phyloP scores from a whole-genome alignment of 2,113 vertebrate species.

The Pyxicephalus adspersus region DNA sequence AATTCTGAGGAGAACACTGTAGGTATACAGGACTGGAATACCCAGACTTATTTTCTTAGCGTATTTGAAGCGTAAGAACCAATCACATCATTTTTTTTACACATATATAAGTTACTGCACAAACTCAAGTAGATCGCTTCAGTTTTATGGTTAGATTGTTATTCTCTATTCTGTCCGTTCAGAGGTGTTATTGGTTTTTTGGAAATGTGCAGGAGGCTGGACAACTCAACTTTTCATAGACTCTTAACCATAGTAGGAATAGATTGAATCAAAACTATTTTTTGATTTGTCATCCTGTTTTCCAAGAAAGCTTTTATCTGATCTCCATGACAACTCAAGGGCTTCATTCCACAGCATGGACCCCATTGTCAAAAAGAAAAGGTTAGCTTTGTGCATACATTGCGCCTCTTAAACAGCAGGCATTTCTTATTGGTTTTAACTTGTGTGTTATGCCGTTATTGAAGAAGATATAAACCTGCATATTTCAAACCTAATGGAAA shows the following conservation, averaged over 20 bases:
- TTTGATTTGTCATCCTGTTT: background rate
- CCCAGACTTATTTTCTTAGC: too few relatives aligned
- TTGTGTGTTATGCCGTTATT: too few relatives aligned
- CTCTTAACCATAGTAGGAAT: too few relatives aligned
- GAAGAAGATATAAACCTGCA: too few relatives aligned
- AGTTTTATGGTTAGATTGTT: background rate
- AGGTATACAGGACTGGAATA: too few relatives aligned
- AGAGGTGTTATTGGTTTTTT: background rate
- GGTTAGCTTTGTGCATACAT: background rate
- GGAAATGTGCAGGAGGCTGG: background rate
- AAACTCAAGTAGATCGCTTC: background rate
- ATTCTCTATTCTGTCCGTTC: background rate
- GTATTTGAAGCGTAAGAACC: too few relatives aligned
- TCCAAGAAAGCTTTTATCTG: background rate
- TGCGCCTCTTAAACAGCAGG: background rate
- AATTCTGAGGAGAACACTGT: too few relatives aligned
- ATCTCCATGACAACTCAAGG: conserved; percentile 39
- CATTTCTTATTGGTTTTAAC: background rate
- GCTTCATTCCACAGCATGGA: conserved; percentile 21
- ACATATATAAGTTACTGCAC: too few relatives aligned
- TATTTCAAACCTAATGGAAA: too few relatives aligned
- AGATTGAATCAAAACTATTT: background rate
- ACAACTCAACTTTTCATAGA: too few relatives aligned
- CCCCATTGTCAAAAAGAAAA: background rate
- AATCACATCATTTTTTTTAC: too few relatives aligned